Percentiles rank a stretch among this genome's conserved stretches.
Evolutionary conservation across 2,888 invertebrate genomes (phyloP).

Genomic region (Stenodera caucasica): DNA sequence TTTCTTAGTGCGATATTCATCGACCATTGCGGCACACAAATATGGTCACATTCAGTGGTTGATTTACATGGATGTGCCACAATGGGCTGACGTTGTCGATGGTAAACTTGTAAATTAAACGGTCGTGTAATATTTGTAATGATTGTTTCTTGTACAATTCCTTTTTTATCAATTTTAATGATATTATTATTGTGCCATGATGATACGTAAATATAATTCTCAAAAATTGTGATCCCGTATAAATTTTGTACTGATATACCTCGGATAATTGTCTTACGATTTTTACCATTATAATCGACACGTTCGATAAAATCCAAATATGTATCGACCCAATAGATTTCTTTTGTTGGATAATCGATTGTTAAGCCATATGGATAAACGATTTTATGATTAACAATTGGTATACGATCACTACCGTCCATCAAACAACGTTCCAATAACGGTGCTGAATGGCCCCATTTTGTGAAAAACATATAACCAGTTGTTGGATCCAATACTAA

Average conservation of each 20-base stretch:
- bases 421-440: conserved; percentile 67
- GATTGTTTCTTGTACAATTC: conserved; percentile 56
- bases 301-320: conserved; percentile 79
- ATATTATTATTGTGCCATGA: conserved; percentile 70
- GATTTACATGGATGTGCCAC: conserved; percentile 70
- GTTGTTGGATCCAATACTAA: conserved; percentile 78
- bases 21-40: conserved; percentile 71
- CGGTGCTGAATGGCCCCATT: conserved; percentile 68
- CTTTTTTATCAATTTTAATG: conserved; percentile 63
- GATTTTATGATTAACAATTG: conserved; percentile 69
- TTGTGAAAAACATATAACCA: conserved; percentile 76
- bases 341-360: conserved; percentile 70
- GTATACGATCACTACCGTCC: conserved; percentile 64
- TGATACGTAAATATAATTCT: conserved; percentile 72
- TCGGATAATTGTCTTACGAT: conserved; percentile 63
- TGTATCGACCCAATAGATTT: conserved; percentile 80
- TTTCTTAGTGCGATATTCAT: conserved; percentile 60
- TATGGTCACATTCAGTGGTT: conserved; percentile 73
- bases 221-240: conserved; percentile 73
- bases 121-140: conserved; percentile 62
- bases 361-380: conserved; percentile 77
- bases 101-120: conserved; percentile 71
- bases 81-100: conserved; percentile 76
- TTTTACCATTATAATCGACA: conserved; percentile 73
- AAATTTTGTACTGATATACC: conserved; percentile 65